A percentile compares a stretch with the other conserved stretches of the same genome.
phyloP scores from a whole-genome alignment of 1,140 invertebrate species.

The Orius laevigatus region DNA sequence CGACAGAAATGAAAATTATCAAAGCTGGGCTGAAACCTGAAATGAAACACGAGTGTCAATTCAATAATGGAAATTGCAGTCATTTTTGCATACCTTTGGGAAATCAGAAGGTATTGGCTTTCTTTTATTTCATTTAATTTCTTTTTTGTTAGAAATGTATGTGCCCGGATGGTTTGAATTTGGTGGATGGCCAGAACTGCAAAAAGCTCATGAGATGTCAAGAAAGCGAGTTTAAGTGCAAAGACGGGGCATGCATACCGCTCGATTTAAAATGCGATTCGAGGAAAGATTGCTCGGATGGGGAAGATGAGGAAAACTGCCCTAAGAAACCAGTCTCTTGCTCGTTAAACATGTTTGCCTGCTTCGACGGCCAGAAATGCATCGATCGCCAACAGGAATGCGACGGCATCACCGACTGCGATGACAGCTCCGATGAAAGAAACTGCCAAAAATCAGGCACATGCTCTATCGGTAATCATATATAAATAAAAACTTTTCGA shows the following conservation, averaged over 20 bases:
- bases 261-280: constrained; percentile 33
- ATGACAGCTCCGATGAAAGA: constrained; percentile 22
- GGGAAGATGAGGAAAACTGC: constrained; percentile 39
- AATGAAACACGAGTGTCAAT: no score
- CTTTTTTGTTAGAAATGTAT: constrained; percentile 29
- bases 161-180: constrained; percentile 39
- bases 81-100: constrained; percentile 17
- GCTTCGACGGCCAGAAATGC: constrained; percentile 32
- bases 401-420: constrained; percentile 19
- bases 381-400: constrained; percentile 18
- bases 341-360: constrained; percentile 35
- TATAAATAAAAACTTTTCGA: no score
- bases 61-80: constrained; percentile 12
- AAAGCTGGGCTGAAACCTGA: no score
- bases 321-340: constrained; percentile 23
- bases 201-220: constrained; percentile 17
- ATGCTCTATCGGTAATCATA: not conserved
- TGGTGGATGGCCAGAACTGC: constrained; percentile 36
- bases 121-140: not conserved
- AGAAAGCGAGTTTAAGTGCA: constrained; percentile 21
- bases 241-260: constrained; percentile 22
- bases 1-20: no score
- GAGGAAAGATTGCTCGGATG: constrained; percentile 37
- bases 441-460: constrained; percentile 12
- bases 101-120: constrained; percentile 2